These are phyloP conservation scores for Procambarus virginalis DNA, from an alignment of 1,140 invertebrate genomes.

Conservation along the genomic window DNA sequence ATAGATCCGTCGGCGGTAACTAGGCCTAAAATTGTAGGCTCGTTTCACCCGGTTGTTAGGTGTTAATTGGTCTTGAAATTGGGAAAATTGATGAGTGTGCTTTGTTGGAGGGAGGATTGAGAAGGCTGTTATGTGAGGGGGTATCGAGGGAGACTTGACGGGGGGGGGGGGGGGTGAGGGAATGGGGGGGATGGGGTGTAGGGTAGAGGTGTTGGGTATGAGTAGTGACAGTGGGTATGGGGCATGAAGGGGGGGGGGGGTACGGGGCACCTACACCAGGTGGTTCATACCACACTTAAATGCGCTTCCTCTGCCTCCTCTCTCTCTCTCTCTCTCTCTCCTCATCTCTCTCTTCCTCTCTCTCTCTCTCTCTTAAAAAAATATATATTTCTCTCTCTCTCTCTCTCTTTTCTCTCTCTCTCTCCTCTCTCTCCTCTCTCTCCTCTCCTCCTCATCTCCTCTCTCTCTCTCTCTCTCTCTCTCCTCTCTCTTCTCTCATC, in stretches of 20 bases:
- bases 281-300: slow-evolving; percentile 33
- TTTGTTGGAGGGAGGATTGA: background rate
- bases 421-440: background rate
- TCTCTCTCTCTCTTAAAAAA: too few relatives aligned
- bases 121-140: background rate
- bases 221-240: too few relatives aligned
- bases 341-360: background rate
- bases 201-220: too few relatives aligned
- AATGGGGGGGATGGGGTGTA: background rate
- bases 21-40: too few relatives aligned
- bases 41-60: too few relatives aligned
- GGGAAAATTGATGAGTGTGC: too few relatives aligned
- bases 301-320: slow-evolving; percentile 14
- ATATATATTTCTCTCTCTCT: too few relatives aligned
- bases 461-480: background rate
- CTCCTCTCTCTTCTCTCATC: too few relatives aligned
- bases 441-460: too few relatives aligned
- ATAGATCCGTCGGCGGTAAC: background rate
- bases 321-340: too few relatives aligned
- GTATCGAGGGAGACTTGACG: background rate
- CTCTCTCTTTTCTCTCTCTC: too few relatives aligned
- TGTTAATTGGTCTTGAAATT: too few relatives aligned
- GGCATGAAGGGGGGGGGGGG: background rate
- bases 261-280: background rate
- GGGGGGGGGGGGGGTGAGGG: background rate